Evolutionary conservation across 2,113 vertebrate species (phyloP).

Genomic region (Perca fluviatilis): DNA sequence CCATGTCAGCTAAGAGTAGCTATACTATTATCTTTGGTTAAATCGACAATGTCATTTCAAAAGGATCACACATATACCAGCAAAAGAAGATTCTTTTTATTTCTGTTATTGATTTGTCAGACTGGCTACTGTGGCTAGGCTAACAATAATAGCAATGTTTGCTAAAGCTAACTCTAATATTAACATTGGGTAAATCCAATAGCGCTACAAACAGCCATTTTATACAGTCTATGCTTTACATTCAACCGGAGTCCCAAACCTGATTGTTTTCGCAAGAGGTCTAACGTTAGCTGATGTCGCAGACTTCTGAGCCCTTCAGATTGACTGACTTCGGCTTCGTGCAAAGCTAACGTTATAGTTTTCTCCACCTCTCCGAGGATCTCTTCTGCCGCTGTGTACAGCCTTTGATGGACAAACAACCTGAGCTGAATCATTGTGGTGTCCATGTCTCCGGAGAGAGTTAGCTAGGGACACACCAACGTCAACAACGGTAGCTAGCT

Average conservation of each 20-base stretch:
- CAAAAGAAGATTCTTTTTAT: too few relatives aligned
- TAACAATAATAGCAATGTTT: too few relatives aligned
- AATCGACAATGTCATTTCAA: too few relatives aligned
- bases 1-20: too few relatives aligned
- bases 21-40: too few relatives aligned
- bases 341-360: conserved; percentile 42
- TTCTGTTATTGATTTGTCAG: too few relatives aligned
- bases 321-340: conserved; percentile 37
- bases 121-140: too few relatives aligned
- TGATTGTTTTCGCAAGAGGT: conserved; percentile 1
- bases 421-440: conserved; percentile 30
- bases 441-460: conserved; percentile 19
- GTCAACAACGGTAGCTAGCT: rapidly evolving
- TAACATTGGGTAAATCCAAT: too few relatives aligned
- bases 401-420: conserved; percentile 47
- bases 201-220: neutral
- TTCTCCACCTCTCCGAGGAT: conserved; percentile 60
- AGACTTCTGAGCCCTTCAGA: conserved; percentile 22
- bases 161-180: too few relatives aligned
- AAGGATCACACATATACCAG: too few relatives aligned
- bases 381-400: conserved; percentile 43
- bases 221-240: neutral
- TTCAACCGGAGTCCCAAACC: neutral
- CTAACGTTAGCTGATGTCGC: conserved; percentile 1
- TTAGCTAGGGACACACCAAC: too few relatives aligned